Percentiles rank a stretch among this genome's conserved stretches.
These are phyloP conservation scores for Cryptocephalus moraei DNA, from an alignment of 2,888 invertebrate species.

Conservation along the genomic window DNA sequence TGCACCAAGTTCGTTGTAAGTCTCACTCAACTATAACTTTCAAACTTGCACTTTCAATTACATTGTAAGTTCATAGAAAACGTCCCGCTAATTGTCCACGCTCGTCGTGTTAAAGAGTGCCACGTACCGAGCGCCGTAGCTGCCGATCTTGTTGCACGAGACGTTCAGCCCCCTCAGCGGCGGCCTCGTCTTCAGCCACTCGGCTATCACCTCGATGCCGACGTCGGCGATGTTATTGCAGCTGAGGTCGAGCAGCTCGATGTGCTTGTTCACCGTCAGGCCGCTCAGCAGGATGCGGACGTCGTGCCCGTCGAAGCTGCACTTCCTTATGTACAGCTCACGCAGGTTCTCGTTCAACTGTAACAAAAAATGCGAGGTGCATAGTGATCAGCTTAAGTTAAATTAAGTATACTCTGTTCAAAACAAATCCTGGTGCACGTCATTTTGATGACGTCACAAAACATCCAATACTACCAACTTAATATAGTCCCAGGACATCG, in stretches of 20 bases:
- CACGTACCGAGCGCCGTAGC: conserved; percentile 43
- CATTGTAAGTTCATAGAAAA: no score
- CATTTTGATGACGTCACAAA: no score
- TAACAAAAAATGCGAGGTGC: conserved; percentile 4
- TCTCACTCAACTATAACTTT: no score
- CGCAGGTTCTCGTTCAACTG: conserved; percentile 38
- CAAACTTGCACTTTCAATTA: no score
- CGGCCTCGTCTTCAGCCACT: conserved; percentile 44
- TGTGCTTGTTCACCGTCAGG: conserved; percentile 40
- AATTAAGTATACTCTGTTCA: no score
- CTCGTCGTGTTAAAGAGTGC: no score
- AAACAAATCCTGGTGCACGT: no score
- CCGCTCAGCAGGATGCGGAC: conserved; percentile 46
- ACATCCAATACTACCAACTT: no score
- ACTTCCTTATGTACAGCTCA: conserved; percentile 51
- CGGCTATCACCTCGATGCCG: conserved; percentile 44
- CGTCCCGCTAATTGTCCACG: no score
- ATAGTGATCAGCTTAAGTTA: no score
- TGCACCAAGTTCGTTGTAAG: no score
- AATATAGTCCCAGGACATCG: no score
- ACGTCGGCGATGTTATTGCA: conserved; percentile 51
- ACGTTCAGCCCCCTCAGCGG: conserved; percentile 43
- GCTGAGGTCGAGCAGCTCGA: conserved; percentile 49
- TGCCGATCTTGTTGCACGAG: conserved; percentile 46
- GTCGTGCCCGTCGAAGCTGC: conserved; percentile 49